phyloP scores from a whole-genome alignment of 2,113 vertebrate genomes.

The Cathartes aura region DNA sequence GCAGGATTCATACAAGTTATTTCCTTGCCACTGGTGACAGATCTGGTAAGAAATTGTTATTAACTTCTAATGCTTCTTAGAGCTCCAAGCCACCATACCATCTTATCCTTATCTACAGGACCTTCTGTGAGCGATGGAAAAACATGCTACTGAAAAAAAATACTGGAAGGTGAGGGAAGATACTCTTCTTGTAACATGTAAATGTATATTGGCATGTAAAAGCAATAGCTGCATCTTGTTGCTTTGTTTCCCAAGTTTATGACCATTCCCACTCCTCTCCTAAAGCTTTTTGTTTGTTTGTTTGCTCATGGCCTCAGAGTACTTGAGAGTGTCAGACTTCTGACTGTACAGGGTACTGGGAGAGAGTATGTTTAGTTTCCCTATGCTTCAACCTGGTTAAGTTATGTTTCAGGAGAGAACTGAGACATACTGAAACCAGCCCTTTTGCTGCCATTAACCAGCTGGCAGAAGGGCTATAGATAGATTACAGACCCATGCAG shows the following conservation, averaged over 20 bases:
- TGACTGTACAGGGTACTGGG: neutral
- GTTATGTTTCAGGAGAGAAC: neutral
- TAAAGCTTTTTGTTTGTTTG: neutral
- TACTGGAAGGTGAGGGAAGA: neutral
- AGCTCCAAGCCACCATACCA: neutral
- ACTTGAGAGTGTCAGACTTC: neutral
- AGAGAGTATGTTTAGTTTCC: neutral
- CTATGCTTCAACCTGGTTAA: neutral
- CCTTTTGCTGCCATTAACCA: neutral
- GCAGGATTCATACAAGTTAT: neutral
- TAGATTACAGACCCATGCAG: neutral
- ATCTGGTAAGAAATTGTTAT: neutral
- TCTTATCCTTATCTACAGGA: neutral
- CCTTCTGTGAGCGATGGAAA: rapidly evolving
- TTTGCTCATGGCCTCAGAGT: neutral
- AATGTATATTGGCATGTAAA: neutral
- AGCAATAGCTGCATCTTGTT: neutral
- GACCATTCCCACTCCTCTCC: neutral
- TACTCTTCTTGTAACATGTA: neutral
- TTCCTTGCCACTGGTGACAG: neutral
- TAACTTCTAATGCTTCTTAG: neutral
- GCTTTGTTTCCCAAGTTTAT: neutral
- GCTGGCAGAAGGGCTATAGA: neutral
- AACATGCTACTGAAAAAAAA: neutral
- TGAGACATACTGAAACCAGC: neutral